phyloP scores from a whole-genome alignment of 2,888 invertebrate genomes.

The Adela reaumurella region DNA sequence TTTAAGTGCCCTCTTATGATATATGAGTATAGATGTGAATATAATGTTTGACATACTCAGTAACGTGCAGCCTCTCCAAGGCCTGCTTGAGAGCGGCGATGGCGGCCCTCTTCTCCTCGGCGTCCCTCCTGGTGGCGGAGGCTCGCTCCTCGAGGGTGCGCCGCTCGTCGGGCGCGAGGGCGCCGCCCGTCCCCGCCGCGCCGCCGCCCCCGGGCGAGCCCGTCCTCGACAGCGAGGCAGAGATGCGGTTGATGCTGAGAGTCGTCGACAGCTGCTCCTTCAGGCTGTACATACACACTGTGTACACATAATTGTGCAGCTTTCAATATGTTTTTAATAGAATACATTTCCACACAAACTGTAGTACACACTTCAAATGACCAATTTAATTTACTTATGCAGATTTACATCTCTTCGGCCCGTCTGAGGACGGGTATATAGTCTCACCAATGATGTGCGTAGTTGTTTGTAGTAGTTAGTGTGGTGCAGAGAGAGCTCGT shows the following conservation, averaged over 20 bases:
- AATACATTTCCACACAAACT: too few relatives aligned
- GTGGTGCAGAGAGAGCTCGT: too few relatives aligned
- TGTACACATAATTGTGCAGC: too few relatives aligned
- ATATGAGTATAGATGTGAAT: too few relatives aligned
- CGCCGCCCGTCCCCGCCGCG: conserved; percentile 30
- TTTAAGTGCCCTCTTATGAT: too few relatives aligned
- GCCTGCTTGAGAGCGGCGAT: conserved; percentile 79
- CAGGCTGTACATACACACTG: conserved; percentile 50
- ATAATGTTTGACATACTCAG: conserved; percentile 67
- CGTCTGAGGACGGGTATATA: too few relatives aligned
- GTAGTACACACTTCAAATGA: too few relatives aligned
- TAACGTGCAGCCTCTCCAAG: conserved; percentile 79
- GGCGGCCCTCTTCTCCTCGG: conserved; percentile 72
- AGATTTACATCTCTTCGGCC: too few relatives aligned
- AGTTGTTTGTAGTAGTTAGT: too few relatives aligned
- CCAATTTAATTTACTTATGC: too few relatives aligned
- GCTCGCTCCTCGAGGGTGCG: conserved; percentile 55
- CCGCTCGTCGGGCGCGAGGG: conserved; percentile 50
- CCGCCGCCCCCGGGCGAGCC: conserved; percentile 27
- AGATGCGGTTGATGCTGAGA: conserved; percentile 47
- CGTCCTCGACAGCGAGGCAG: conserved; percentile 21
- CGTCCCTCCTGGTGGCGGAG: conserved; percentile 57
- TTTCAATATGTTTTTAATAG: too few relatives aligned
- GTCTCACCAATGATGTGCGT: too few relatives aligned
- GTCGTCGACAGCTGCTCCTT: conserved; percentile 67